These are phyloP conservation scores for Mylabris phalerata DNA, from an alignment of 1,140 invertebrate species.

Conservation along the genomic window DNA sequence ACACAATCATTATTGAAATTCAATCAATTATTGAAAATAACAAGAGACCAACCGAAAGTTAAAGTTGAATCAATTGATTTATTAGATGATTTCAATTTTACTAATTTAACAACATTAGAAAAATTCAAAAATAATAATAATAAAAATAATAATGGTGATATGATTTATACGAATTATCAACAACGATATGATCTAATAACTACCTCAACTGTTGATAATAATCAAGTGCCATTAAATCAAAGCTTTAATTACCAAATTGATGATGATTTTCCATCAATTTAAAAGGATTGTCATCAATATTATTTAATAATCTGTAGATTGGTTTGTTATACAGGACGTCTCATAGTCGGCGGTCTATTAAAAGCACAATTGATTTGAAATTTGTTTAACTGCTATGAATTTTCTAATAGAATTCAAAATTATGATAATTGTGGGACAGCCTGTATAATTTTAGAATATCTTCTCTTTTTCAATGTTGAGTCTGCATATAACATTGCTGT, in stretches of 20 bases:
- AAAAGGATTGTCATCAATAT: constrained; percentile 2
- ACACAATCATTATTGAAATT: neutral
- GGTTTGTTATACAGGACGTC: no score
- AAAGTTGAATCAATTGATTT: no score
- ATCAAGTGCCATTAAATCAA: constrained; percentile 13
- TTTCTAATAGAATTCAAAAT: no score
- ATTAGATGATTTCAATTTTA: no score
- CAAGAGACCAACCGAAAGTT: neutral
- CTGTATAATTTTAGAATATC: no score
- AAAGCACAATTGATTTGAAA: no score
- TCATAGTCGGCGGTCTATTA: no score
- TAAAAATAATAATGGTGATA: neutral
- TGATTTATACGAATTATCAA: constrained; percentile 1
- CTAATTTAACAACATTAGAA: neutral
- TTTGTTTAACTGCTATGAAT: no score
- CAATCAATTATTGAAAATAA: neutral
- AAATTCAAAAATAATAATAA: neutral
- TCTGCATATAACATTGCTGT: neutral
- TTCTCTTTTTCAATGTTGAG: no score
- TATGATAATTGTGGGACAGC: no score
- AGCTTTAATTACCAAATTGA: constrained; percentile 11
- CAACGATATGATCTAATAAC: neutral
- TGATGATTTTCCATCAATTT: constrained; percentile 1
- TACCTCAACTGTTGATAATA: neutral
- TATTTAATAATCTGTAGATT: neutral